Conservation (phyloP, 2,888 invertebrate genomes). For the Pogonocherus hispidulus region DNA sequence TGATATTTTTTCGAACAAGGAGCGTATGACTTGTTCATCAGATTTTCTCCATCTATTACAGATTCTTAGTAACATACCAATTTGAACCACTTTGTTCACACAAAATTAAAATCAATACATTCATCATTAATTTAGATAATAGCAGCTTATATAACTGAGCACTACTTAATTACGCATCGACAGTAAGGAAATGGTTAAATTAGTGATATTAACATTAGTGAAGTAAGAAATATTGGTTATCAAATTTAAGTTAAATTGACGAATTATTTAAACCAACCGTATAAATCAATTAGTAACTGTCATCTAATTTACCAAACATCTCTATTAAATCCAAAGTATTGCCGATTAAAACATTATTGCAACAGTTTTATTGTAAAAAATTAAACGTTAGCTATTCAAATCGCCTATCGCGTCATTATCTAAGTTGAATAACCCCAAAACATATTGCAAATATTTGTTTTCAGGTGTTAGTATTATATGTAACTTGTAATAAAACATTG, state of each 20-base stretch:
- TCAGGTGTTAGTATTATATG: not conserved
- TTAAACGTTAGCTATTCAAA: not conserved
- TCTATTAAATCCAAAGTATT: not conserved
- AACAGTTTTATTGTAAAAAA: not conserved
- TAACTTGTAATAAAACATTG: not conserved
- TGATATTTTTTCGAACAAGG: no score
- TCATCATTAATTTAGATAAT: no score
- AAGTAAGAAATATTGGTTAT: not conserved
- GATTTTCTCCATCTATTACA: no score
- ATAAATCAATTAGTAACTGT: not conserved
- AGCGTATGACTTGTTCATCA: no score
- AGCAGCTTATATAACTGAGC: no score
- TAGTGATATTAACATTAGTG: not conserved
- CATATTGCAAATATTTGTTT: not conserved
- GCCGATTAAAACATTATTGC: no score
- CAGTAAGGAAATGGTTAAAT: not conserved
- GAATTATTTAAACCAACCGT: not conserved
- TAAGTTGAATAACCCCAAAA: constrained; percentile 1
- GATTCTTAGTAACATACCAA: no score
- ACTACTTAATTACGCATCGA: no score
- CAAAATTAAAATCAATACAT: no score
- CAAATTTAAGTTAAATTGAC: not conserved
- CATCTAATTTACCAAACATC: not conserved
- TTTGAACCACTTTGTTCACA: no score
- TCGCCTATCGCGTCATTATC: not conserved